Evolutionary conservation across 2,797 vertebrate species (phyloP).

Genomic region (Acipenser transmontanus): DNA sequence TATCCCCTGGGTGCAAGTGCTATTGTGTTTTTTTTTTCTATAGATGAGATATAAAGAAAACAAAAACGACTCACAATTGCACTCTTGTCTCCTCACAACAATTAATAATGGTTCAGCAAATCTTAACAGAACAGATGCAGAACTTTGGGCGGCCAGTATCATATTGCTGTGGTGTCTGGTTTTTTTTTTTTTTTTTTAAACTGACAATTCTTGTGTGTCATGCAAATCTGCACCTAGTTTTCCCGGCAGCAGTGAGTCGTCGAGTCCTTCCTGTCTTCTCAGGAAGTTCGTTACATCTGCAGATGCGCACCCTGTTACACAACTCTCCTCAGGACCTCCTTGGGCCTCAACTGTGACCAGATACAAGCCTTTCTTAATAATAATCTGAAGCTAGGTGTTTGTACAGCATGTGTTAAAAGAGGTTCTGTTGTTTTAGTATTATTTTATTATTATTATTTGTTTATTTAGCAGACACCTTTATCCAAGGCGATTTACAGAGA

Average conservation of each 20-base stretch:
- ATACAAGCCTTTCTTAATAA: too few species aligned
- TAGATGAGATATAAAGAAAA: too few species aligned
- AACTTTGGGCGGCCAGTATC: background rate
- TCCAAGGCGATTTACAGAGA: background rate
- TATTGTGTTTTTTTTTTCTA: too few species aligned
- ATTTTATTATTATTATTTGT: too few species aligned
- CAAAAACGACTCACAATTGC: too few species aligned
- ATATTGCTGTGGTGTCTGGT: conserved; percentile 1
- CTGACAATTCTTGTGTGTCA: conserved; percentile 5
- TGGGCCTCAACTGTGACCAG: conserved; percentile 14
- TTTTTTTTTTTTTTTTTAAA: background rate
- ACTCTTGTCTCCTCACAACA: background rate
- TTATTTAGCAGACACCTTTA: background rate
- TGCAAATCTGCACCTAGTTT: conserved; percentile 9
- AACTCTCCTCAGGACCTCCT: conserved; percentile 13
- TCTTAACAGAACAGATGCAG: background rate
- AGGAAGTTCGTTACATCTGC: conserved; percentile 28
- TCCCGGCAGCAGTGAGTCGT: conserved; percentile 23
- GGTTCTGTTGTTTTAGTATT: too few species aligned
- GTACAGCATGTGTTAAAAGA: too few species aligned
- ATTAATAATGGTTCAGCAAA: too few species aligned
- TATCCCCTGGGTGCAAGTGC: too few species aligned
- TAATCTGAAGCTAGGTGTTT: too few species aligned
- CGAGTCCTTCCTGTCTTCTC: conserved; percentile 20
- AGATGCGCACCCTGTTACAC: conserved; percentile 23